These are phyloP conservation scores for Ephestia elutella DNA, from an alignment of 1,140 invertebrate species.

Conservation along the genomic window DNA sequence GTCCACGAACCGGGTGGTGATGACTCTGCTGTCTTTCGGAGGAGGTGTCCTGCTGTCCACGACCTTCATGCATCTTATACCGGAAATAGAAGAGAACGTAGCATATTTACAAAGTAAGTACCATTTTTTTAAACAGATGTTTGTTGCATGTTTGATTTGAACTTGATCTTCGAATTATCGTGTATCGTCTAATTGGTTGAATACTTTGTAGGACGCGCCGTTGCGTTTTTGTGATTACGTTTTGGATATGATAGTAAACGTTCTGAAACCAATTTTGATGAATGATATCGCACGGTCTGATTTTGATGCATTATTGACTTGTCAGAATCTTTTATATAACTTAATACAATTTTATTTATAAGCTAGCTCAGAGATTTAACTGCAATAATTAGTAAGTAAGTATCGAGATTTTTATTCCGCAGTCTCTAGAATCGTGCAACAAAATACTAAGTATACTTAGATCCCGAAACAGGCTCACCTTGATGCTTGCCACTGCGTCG, in stretches of 20 bases:
- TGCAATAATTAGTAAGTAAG: not conserved
- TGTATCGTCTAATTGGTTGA: not conserved
- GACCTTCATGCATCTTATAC: constrained; percentile 91
- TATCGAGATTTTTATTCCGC: not conserved
- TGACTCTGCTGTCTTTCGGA: constrained; percentile 85
- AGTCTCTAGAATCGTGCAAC: not conserved
- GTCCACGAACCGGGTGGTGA: constrained; percentile 54
- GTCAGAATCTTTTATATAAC: too few relatives aligned
- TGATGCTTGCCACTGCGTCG: not conserved
- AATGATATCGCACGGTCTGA: too few relatives aligned
- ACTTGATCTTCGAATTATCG: not conserved
- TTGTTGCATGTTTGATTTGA: constrained; percentile 11
- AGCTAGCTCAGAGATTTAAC: too few relatives aligned
- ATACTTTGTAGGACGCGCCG: not conserved
- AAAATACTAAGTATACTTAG: not conserved
- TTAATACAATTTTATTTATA: too few relatives aligned
- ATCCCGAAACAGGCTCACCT: not conserved
- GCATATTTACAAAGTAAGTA: constrained; percentile 72
- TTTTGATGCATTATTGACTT: too few relatives aligned
- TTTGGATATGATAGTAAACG: not conserved
- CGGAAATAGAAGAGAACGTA: constrained; percentile 86
- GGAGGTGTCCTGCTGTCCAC: constrained; percentile 93
- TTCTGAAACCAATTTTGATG: not conserved
- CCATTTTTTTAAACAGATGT: not conserved
- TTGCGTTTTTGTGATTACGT: not conserved